Conservation (phyloP, 2,888 invertebrate species). For the Ormyrus thymus region DNA sequence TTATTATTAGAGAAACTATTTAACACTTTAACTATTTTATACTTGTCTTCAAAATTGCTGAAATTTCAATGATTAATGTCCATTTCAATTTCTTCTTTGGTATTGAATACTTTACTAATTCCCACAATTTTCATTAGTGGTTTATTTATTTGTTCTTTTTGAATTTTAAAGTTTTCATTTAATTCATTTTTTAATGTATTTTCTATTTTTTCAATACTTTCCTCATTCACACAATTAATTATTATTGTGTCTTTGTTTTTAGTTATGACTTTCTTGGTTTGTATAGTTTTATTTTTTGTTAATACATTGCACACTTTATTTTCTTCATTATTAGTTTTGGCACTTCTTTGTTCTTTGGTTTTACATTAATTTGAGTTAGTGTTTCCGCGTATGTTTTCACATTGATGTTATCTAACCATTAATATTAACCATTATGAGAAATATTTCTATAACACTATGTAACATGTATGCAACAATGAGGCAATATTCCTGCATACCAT, state of each 20-base stretch:
- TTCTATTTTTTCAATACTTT: neutral
- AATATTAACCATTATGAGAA: no score
- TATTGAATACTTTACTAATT: no score
- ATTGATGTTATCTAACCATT: no score
- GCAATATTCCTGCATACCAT: no score
- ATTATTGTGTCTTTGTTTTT: constrained; percentile 7
- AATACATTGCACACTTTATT: neutral
- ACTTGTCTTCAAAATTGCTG: neutral
- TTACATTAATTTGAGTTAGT: neutral
- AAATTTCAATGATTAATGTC: no score
- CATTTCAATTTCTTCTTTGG: no score
- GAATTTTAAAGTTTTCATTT: neutral
- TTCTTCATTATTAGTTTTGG: constrained; percentile 2
- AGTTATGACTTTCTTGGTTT: neutral
- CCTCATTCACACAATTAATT: neutral
- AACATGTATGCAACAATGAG: no score
- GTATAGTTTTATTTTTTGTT: neutral
- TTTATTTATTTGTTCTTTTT: constrained; percentile 6
- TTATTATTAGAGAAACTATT: neutral
- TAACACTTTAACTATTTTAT: constrained; percentile 5
- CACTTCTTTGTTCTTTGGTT: constrained; percentile 3
- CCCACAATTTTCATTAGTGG: no score
- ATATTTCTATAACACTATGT: no score
- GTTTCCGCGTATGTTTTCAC: neutral
- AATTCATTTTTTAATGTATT: neutral